Evolutionary conservation across 1,140 invertebrate species (phyloP).

Genomic region (Drosophila tsacasi): DNA sequence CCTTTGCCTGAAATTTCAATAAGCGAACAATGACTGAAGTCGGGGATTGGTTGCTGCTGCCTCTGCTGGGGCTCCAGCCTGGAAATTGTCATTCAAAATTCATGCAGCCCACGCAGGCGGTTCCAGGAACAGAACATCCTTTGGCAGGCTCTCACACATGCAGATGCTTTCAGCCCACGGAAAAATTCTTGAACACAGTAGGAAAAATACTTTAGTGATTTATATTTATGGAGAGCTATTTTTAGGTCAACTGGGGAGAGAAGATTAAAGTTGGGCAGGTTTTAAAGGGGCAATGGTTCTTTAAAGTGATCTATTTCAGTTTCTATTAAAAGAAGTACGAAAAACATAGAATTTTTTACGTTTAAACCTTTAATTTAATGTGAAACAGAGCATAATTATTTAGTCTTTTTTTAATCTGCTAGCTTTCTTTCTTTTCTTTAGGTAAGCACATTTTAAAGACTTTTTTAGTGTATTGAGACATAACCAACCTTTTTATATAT

Average conservation of each 20-base stretch:
- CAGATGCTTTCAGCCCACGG: conserved; percentile 56
- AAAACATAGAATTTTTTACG: not conserved
- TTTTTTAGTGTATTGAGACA: too few species aligned
- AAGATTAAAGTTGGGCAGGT: not conserved
- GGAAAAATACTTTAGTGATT: conserved; percentile 19
- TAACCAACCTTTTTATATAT: too few species aligned
- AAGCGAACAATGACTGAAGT: conserved; percentile 42
- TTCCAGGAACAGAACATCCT: conserved; percentile 36
- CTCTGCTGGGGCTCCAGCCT: conserved; percentile 31
- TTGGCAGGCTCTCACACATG: conserved; percentile 49
- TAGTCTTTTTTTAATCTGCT: too few species aligned
- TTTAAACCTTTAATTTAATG: not conserved
- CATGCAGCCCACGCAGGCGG: conserved; percentile 67
- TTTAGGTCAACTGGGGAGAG: not conserved
- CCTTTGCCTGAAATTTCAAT: conserved; percentile 37
- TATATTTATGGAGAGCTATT: conserved; percentile 7
- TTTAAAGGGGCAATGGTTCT: not conserved
- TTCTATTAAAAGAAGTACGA: not conserved
- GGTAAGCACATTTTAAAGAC: too few species aligned
- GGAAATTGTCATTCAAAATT: conserved; percentile 75
- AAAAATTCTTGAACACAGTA: conserved; percentile 28
- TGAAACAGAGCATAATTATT: too few species aligned
- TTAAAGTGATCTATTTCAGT: not conserved
- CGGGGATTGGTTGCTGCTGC: conserved; percentile 29
- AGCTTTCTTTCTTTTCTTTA: too few species aligned